phyloP scores from a whole-genome alignment of 2,113 vertebrate genomes.

The Cepphus grylle region DNA sequence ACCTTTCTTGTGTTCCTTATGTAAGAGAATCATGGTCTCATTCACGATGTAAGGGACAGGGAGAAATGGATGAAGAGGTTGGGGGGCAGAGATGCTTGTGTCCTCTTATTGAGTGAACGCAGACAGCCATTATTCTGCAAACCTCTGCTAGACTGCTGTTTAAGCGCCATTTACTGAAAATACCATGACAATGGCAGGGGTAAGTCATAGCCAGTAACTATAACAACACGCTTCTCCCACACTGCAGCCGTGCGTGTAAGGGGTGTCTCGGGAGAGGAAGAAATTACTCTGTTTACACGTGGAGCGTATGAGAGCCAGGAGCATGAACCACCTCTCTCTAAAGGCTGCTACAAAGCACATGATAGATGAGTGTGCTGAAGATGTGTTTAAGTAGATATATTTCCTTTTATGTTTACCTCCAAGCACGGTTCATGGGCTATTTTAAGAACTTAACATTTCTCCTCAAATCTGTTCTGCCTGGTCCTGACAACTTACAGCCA shows the following conservation, averaged over 20 bases:
- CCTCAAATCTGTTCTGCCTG: rapidly evolving
- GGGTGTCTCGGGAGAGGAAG: not conserved
- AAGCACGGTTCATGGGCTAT: not conserved
- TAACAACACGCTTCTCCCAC: slow-evolving; percentile 49
- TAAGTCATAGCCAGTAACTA: slow-evolving; percentile 65
- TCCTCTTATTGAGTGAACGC: not conserved
- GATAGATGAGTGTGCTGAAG: not conserved
- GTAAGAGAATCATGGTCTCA: not conserved
- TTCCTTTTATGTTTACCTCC: not conserved
- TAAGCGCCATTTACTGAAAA: not conserved
- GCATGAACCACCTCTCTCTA: not conserved
- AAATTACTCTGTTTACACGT: not conserved
- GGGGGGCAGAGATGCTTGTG: not conserved
- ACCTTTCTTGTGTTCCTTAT: not conserved
- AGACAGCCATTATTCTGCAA: not conserved
- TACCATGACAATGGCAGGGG: slow-evolving; percentile 15
- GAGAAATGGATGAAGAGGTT: not conserved
- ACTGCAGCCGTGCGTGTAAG: not conserved
- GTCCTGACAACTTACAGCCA: not conserved
- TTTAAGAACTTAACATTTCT: not conserved
- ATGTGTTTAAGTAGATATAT: not conserved
- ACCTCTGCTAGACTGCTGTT: slow-evolving; percentile 11
- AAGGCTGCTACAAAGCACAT: not conserved
- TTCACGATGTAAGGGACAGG: not conserved
- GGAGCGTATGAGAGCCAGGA: not conserved